Conservation (phyloP, 2,113 vertebrate genomes). For the Lanius ludovicianus region DNA sequence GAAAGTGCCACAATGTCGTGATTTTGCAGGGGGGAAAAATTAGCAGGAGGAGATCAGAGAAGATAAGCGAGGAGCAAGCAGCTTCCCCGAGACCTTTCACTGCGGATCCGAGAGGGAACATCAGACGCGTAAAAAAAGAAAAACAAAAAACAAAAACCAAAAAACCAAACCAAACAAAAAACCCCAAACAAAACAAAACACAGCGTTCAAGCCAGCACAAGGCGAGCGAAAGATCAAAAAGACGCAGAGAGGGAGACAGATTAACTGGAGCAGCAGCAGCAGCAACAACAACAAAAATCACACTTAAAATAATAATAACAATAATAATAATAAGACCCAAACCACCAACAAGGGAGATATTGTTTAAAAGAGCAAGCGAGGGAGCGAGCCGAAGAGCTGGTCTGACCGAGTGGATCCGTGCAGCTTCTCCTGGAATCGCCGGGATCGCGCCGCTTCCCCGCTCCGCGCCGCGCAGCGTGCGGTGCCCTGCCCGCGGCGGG, state of each 20-base stretch:
- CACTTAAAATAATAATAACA: slow-evolving; percentile 52
- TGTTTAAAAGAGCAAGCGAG: slow-evolving; percentile 61
- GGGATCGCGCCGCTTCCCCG: slow-evolving; percentile 11
- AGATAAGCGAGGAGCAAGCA: slow-evolving; percentile 44
- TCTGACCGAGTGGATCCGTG: slow-evolving; percentile 48
- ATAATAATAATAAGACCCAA: slow-evolving; percentile 56
- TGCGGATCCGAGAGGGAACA: slow-evolving; percentile 56
- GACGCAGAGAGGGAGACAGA: slow-evolving; percentile 35
- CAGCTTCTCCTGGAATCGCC: slow-evolving; percentile 36
- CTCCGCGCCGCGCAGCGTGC: slow-evolving; percentile 27
- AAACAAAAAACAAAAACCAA: neutral
- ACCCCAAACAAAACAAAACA: slow-evolving; percentile 47
- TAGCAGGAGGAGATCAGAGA: slow-evolving; percentile 48
- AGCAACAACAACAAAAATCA: slow-evolving; percentile 54
- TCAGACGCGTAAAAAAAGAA: slow-evolving; percentile 57
- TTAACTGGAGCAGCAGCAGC: slow-evolving; percentile 47
- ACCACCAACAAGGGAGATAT: slow-evolving; percentile 59
- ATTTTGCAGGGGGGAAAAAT: slow-evolving; percentile 35
- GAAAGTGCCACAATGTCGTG: slow-evolving; percentile 78
- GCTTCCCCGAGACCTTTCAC: slow-evolving; percentile 64
- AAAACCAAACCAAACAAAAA: slow-evolving; percentile 14
- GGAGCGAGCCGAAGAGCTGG: slow-evolving; percentile 38
- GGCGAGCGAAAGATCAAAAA: slow-evolving; percentile 60
- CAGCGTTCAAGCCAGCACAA: slow-evolving; percentile 60
- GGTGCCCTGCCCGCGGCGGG: neutral